Base-by-base conservation (phyloP, 2,797 vertebrate genomes). In the Lacerta bilineata region DNA sequence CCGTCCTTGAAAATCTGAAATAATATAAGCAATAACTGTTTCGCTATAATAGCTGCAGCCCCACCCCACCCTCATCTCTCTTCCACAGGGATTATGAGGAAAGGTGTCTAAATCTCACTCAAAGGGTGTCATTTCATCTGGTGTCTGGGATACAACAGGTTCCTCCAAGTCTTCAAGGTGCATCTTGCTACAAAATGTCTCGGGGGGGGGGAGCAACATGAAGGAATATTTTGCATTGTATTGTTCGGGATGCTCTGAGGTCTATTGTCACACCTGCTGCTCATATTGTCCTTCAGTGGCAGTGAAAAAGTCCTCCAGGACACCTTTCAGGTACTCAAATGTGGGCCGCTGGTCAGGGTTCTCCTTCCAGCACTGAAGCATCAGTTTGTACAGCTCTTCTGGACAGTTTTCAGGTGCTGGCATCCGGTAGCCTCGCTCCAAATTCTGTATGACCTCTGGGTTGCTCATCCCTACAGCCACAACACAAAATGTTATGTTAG, bases 261-360 rank as follows among this genome's bases (percentile, higher is more conserved):
- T 3, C 29, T 1, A 9, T 3, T 15, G 33, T 95, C 93, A 96
- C 0, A 97, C 97, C 91, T 99, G 98, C 78, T 98, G 97, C 95
- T 99, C 98, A 94, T 99, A 99, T 94, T 99, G 99, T 94, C 97
- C 97, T 96, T 99, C 99, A 1, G 99, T 99, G 96, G 99, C 98
- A 0, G 98, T 99, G 95, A 97, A 98, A 96, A 99, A 99, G 95
- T 99, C 99, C 92, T 98, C 99, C 89, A 99, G 96, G 79, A 99
- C 97, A 0, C 97, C 98, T 89, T 97, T 98, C 95, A 99, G 97
- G 93, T 98, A 99, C 87, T 99, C 97, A 68, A 98, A 98, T 27
- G 99, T 99, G 27, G 99, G 99, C 83, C 99, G 96, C 10, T 98
- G 97, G 20, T 99, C 98, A 0, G 98, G 97, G 27, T 0, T 95